phyloP scores from a whole-genome alignment of 2,113 vertebrate genomes.

The Corythaixoides concolor region DNA sequence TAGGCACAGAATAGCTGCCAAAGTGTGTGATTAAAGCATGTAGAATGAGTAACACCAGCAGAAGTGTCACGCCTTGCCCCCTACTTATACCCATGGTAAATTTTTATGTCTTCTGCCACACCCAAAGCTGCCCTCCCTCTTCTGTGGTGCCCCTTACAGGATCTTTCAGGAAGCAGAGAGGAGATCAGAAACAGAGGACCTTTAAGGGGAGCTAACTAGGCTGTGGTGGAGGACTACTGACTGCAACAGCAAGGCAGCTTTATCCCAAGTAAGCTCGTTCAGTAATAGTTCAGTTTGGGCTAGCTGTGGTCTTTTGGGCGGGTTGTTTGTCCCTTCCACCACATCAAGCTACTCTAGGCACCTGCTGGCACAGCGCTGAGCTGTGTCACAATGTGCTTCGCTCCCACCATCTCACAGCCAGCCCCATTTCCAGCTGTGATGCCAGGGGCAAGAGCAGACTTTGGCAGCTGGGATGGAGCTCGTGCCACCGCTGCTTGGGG shows the following conservation, averaged over 20 bases:
- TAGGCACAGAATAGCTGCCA: neutral
- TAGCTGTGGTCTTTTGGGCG: neutral
- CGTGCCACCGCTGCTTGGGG: neutral
- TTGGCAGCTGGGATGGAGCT: neutral
- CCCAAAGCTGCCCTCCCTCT: neutral
- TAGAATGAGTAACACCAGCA: neutral
- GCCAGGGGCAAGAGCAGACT: neutral
- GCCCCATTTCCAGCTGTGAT: neutral
- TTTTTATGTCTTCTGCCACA: neutral
- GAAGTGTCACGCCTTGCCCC: neutral
- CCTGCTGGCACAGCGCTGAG: fast-evolving
- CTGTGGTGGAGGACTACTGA: neutral
- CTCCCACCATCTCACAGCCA: neutral
- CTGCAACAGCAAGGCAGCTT: neutral
- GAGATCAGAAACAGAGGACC: neutral
- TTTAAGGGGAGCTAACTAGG: neutral
- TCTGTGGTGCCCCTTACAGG: neutral
- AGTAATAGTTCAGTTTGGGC: neutral
- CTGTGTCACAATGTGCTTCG: fast-evolving
- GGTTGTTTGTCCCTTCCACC: neutral
- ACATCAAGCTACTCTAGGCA: neutral
- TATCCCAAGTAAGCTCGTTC: neutral
- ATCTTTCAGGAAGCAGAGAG: neutral
- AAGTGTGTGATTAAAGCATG: neutral
- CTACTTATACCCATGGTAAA: neutral